phyloP scores from a whole-genome alignment of 2,113 vertebrate species.

The Cyanocitta stelleri region DNA sequence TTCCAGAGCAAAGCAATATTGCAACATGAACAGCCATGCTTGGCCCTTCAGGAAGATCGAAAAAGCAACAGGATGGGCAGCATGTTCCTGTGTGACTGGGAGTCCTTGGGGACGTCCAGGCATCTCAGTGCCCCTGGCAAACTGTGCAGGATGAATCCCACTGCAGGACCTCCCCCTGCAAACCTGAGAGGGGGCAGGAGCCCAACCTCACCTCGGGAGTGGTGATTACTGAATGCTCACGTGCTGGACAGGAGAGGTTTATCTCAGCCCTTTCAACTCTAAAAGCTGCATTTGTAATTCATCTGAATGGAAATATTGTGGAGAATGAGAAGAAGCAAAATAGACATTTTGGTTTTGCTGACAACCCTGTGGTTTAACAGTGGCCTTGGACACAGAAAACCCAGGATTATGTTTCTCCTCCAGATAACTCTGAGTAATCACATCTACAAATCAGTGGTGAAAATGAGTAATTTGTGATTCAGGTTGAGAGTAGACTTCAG shows the following conservation, averaged over 20 bases:
- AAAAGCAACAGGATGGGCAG: fast-evolving
- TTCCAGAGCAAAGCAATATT: not conserved
- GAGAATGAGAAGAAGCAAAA: not conserved
- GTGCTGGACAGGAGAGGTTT: not conserved
- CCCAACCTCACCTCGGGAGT: fast-evolving
- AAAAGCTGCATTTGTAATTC: not conserved
- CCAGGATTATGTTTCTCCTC: not conserved
- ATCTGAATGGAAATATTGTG: not conserved
- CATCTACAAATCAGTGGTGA: not conserved
- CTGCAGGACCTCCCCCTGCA: not conserved
- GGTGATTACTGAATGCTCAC: not conserved
- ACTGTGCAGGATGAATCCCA: not conserved
- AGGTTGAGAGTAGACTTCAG: not conserved
- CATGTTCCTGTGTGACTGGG: fast-evolving
- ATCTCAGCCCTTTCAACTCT: not conserved
- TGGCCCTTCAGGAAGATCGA: not conserved
- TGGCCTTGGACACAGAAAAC: not conserved
- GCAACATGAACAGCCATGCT: fast-evolving
- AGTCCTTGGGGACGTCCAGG: not conserved
- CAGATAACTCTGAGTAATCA: not conserved
- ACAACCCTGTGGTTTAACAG: not conserved
- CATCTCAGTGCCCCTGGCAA: fast-evolving
- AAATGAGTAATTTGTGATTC: not conserved
- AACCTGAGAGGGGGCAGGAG: not conserved
- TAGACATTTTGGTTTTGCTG: not conserved